These are phyloP conservation scores for Drosophila navojoa DNA, from an alignment of 1,140 invertebrate genomes.

Conservation along the genomic window DNA sequence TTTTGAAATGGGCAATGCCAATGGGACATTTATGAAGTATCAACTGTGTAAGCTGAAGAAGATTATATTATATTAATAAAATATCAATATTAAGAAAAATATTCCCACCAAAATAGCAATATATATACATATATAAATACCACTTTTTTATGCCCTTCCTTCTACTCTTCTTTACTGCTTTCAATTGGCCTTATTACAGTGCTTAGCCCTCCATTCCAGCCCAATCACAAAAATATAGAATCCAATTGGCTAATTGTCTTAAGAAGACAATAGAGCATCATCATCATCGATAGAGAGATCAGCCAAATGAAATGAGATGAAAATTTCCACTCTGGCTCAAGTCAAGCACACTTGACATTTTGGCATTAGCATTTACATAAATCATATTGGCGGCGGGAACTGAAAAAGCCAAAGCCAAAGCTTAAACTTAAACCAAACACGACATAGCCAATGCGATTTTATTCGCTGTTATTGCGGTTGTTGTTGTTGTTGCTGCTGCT, in stretches of 20 bases:
- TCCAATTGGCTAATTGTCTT: slow-evolving; percentile 22
- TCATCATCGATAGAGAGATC: slow-evolving; percentile 13
- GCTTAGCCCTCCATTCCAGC: too few species aligned
- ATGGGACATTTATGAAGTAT: too few species aligned
- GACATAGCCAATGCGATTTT: slow-evolving; percentile 29
- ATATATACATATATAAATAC: too few species aligned
- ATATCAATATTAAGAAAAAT: too few species aligned
- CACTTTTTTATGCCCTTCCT: too few species aligned
- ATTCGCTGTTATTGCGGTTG: slow-evolving; percentile 22
- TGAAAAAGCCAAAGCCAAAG: slow-evolving; percentile 56
- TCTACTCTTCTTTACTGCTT: too few species aligned
- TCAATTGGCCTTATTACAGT: too few species aligned
- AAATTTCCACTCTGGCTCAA: slow-evolving; percentile 48
- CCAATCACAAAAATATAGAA: neutral
- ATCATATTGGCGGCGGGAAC: slow-evolving; percentile 68
- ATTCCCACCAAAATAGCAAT: too few species aligned
- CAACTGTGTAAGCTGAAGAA: too few species aligned
- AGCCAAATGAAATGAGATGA: slow-evolving; percentile 32
- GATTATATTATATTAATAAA: too few species aligned
- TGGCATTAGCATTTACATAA: slow-evolving; percentile 75
- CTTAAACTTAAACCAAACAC: slow-evolving; percentile 49
- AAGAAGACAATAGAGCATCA: slow-evolving; percentile 1
- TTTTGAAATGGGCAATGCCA: too few species aligned
- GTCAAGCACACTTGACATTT: slow-evolving; percentile 69
- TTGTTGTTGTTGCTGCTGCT: slow-evolving; percentile 24